Conservation (phyloP, 2,113 vertebrate genomes). For the Rhea pennata region DNA sequence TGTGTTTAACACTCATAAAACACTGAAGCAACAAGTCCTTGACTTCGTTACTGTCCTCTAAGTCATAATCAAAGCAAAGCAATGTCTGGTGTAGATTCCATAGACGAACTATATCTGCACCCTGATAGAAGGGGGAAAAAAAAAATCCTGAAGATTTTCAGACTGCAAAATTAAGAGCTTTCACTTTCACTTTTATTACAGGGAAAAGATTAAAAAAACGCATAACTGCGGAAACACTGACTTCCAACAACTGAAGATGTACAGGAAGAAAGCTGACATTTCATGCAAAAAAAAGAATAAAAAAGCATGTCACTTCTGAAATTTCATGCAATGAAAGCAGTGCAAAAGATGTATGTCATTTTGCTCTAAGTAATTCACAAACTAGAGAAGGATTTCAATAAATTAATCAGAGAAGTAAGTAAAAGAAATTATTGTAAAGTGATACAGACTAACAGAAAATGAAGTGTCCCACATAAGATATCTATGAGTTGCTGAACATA, state of each 20-base stretch:
- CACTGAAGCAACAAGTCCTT: conserved; percentile 87
- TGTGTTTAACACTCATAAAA: conserved; percentile 80
- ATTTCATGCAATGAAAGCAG: background rate
- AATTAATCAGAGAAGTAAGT: background rate
- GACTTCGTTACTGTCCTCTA: conserved; percentile 84
- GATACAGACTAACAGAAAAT: background rate
- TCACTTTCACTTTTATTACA: background rate
- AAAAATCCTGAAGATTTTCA: background rate
- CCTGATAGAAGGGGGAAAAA: conserved; percentile 66
- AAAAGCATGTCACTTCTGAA: background rate
- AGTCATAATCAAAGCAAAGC: conserved; percentile 84
- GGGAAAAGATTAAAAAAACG: background rate
- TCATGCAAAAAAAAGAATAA: background rate
- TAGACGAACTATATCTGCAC: conserved; percentile 81
- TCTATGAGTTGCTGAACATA: background rate
- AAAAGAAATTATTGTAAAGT: background rate
- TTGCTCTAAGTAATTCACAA: background rate
- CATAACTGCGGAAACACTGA: background rate
- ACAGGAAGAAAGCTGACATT: background rate
- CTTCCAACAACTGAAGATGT: background rate
- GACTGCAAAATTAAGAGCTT: background rate
- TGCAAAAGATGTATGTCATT: background rate
- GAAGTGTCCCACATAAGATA: background rate
- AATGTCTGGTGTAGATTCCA: conserved; percentile 85
- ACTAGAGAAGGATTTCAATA: background rate